Base-by-base conservation (phyloP, 2,113 vertebrate species). In the Ptilorrhoa leucosticta region DNA sequence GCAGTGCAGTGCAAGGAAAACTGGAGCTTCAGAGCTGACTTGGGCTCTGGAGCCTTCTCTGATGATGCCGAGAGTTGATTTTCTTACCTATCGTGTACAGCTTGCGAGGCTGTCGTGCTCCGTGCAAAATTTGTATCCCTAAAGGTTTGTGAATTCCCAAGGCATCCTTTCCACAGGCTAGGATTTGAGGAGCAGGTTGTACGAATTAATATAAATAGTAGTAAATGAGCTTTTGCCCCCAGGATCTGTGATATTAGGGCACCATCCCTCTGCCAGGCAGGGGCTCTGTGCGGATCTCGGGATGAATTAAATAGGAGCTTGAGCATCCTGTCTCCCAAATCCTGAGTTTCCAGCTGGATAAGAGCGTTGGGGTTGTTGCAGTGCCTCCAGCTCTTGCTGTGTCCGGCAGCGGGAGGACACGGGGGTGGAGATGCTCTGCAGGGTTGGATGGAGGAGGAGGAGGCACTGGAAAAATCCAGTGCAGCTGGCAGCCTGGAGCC, bases 381-480 rank as follows among this genome's bases (percentile, higher is more conserved):
- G 47, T 35, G 66, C 20, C 45, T 76, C 39, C 56, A 11, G 33
- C 17, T 51, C 63, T 72, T 2, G 2, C 53, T 18, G 63, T 5
- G 66, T 71, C 90, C 27, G 0, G 56, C 69, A 35, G 71, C 1
- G 0, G 45, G 68, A 83, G 58, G 81, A 81, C 0, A 0, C 14
- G 44, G 51, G 60, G 53, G 51, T 6, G 69, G 72, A 72, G 80
- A 56, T 54, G 80, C 16, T 72, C 64, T 61, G 86, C 11, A 28
- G 81, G 68, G 13, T 20, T 51, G 79, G 63, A 13, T 23, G 57
- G 31, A 87, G 57, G 44, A 91, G 61, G 70, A 84, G 75, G 73
- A 42, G 12, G 47, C 15, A 39, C 80, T 78, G 80, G 93, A 66
- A 93, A 84, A 84, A 82, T 65, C 0, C 87, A 63, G 61, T 11